Base-by-base conservation (phyloP, 2,888 invertebrate species). In the Dicyrtomina minuta region DNA sequence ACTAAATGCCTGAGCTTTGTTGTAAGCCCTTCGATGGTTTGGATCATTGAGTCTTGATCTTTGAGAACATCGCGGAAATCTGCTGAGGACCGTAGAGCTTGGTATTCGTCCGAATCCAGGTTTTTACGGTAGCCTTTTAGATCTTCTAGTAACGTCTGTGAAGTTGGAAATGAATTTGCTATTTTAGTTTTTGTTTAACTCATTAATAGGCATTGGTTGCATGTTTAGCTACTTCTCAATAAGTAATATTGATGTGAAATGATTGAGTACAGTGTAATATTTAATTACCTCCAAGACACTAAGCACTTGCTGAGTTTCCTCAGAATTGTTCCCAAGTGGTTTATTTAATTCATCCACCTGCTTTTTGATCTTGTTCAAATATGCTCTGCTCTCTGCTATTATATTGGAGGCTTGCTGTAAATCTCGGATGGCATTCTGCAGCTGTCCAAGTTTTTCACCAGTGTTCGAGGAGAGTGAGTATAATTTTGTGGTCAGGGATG, bases 21-120 rank as follows among this genome's bases (percentile, higher is more conserved):
- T 75, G 93, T 88, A 82, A 93, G 93, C 72, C 92, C 91, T 83
- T 94, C 93, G 70, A 95, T 90, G 2, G 89, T 87, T 78, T 88
- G 88, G 79, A 93, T 91, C 66, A 95, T 84, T 79, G 94, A 92
- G 79, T 94, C 92, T 82, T 94, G 92, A 79, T 92, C 90, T 0
- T 87, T 86, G 0, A 92, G 81, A 39, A 95, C 88, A 60, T 88
- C 89, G 81, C 62, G 33, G 39, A 72, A 66, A 24, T 66, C 68
- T 8, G 66, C 46, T n/a, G 33, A 51, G 6, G 51, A 39, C 17
- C 60, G 15, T n/a, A 61, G 39, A 6, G 88, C 87, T 80, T 91
- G 90, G 44, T 93, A 64, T 17, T 64, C 49, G 39, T 60, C 61
- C 6, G 44, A 62, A 65, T 82, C 82, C 15, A 82, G 72, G 49